Evolutionary conservation across 2,888 invertebrate genomes (phyloP), one percentile per base, ranked within the genome.

Genomic region (Orgyia antiqua): DNA sequence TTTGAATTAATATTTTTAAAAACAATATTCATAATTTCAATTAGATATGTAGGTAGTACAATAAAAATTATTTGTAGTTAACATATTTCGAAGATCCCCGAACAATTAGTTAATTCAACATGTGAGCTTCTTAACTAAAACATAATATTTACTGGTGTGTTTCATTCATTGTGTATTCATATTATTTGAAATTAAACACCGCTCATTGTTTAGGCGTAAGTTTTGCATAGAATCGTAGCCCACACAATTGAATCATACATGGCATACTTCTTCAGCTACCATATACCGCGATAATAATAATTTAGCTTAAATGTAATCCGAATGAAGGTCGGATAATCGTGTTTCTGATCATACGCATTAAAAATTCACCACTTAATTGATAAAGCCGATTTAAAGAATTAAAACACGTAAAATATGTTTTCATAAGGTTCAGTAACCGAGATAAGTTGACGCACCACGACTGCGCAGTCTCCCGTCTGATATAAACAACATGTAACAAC

Each of bases 401-500:
- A 34, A 18, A 33, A 29, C 31, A 34, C 17, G 12, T 29, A 25
- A 30, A 31, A 38, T 18, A 29, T 32, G 37, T 36, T 46, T 33
- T 39, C 34, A 27, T 31, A 27, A 34, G 23, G 42, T 39, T 36
- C 26, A 33, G 40, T 32, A 26, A 40, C 34, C 18, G 29, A 36
- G 25, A 9, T 20, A 8, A 20, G n/a, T 20, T 8, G 20, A 20
- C 20, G 20, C 20, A 20, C 20, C 20, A 3, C 2, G 20, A 20
- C 20, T 60, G 69, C 73, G 73, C 71, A 69, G 50, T 60, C 59
- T 40, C 39, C 24, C 37, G 27, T 23, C 19, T 42, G 36, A 47
- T 32, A 49, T 47, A 56, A 62, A 58, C 60, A 62, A 48, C 33
- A 27, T 29, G 28, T 17, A 24, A 36, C 36, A 29, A 26, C 29